Evolutionary conservation across 2,888 invertebrate genomes (phyloP).

Genomic region (Drosophila mulleri): DNA sequence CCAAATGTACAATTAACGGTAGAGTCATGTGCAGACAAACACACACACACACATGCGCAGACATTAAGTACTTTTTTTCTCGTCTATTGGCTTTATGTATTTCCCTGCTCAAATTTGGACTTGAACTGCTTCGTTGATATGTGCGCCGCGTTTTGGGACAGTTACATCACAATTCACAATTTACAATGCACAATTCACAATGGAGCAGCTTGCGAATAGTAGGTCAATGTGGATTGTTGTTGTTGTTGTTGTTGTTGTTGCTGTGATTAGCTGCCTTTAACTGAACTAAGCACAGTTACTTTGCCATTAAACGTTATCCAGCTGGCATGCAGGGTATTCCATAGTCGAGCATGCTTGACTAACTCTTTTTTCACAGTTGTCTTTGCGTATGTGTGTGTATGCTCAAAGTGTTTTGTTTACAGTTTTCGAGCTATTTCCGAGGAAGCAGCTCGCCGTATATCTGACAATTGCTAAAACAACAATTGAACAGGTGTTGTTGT

Average conservation of each 20-base stretch:
- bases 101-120: conserved; percentile 75
- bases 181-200: conserved; percentile 41
- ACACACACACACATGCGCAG: background rate
- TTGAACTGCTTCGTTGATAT: conserved; percentile 81
- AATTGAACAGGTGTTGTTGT: conserved; percentile 29
- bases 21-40: conserved; percentile 67
- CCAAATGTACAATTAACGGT: conserved; percentile 68
- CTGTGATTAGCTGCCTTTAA: conserved; percentile 61
- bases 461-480: conserved; percentile 36
- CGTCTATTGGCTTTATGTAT: conserved; percentile 45
- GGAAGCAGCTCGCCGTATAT: conserved; percentile 21
- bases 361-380: background rate
- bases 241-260: conserved; percentile 28
- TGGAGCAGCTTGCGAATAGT: conserved; percentile 70
- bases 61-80: conserved; percentile 24
- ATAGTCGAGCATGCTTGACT: conserved; percentile 12
- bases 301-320: background rate
- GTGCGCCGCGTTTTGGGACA: conserved; percentile 80
- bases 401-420: conserved; percentile 35
- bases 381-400: background rate
- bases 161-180: conserved; percentile 73
- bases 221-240: conserved; percentile 72
- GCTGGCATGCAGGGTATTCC: conserved; percentile 23
- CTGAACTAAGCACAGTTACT: background rate
- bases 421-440: conserved; percentile 34